Evolutionary conservation across 2,113 vertebrate species (phyloP).

Genomic region (Galbula dea): DNA sequence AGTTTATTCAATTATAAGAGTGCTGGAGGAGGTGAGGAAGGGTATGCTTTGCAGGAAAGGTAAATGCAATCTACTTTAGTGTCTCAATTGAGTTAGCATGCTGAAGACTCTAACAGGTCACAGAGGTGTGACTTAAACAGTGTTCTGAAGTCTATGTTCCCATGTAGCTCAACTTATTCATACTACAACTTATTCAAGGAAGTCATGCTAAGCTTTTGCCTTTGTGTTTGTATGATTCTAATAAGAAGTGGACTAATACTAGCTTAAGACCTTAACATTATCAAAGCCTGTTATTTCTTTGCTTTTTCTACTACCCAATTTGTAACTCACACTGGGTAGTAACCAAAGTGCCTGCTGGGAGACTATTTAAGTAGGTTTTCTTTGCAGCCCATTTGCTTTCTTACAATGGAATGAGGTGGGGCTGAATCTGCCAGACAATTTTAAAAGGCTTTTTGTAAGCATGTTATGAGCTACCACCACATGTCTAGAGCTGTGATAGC

Average conservation of each 20-base stretch:
- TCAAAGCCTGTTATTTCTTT: conserved; percentile 22
- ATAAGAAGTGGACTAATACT: not conserved
- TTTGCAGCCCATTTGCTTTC: not conserved
- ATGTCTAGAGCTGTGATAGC: not conserved
- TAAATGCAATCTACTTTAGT: not conserved
- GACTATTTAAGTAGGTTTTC: conserved; percentile 10
- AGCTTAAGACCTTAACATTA: not conserved
- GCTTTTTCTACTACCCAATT: conserved; percentile 18
- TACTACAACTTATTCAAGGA: not conserved
- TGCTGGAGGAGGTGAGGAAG: not conserved
- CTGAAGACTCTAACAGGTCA: not conserved
- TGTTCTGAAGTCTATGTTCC: not conserved
- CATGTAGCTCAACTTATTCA: not conserved
- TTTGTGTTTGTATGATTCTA: not conserved
- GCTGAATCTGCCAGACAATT: conserved; percentile 9
- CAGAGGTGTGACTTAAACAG: not conserved
- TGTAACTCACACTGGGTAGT: conserved; percentile 19
- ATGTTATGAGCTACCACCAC: not conserved
- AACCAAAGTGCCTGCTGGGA: conserved; percentile 7
- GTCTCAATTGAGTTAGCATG: not conserved
- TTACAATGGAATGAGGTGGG: not conserved
- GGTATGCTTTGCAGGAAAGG: not conserved
- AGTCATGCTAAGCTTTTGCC: not conserved
- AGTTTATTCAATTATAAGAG: not conserved
- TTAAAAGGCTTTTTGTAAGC: conserved; percentile 19